A percentile compares a stretch with the other conserved stretches of the same genome.
phyloP scores from a whole-genome alignment of 2,113 vertebrate genomes.

The Hippocampus guttulatus region DNA sequence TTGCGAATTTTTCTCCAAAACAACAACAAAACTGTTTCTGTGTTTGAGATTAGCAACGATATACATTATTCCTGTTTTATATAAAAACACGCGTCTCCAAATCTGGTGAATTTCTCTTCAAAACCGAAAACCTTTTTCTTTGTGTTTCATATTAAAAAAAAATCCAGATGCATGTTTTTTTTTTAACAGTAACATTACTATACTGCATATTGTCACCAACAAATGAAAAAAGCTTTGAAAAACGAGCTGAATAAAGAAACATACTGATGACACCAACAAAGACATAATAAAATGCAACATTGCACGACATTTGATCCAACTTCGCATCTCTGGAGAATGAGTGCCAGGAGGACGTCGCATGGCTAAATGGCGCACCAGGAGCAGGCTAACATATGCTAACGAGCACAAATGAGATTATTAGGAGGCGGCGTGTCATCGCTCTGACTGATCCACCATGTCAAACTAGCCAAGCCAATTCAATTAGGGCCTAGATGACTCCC shows the following conservation, averaged over 20 bases:
- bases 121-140: too few relatives aligned
- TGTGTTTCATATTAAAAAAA: too few relatives aligned
- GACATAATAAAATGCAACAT: background rate
- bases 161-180: too few relatives aligned
- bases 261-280: background rate
- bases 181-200: too few relatives aligned
- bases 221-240: too few relatives aligned
- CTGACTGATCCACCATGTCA: constrained; percentile 73
- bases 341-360: constrained; percentile 23
- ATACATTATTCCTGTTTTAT: background rate
- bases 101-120: background rate
- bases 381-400: constrained; percentile 72
- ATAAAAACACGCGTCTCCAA: background rate
- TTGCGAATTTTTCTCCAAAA: too few relatives aligned
- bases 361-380: constrained; percentile 59
- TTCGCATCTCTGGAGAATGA: background rate
- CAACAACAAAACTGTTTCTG: too few relatives aligned
- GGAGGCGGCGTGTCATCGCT: constrained; percentile 71
- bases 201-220: too few relatives aligned
- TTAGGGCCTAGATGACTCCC: constrained; percentile 75
- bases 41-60: too few relatives aligned
- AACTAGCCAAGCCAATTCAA: constrained; percentile 79
- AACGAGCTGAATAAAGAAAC: too few relatives aligned
- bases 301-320: background rate
- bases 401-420: constrained; percentile 76